Evolutionary conservation across 2,113 vertebrate species (phyloP).

Genomic region (Gymnarchus niloticus): DNA sequence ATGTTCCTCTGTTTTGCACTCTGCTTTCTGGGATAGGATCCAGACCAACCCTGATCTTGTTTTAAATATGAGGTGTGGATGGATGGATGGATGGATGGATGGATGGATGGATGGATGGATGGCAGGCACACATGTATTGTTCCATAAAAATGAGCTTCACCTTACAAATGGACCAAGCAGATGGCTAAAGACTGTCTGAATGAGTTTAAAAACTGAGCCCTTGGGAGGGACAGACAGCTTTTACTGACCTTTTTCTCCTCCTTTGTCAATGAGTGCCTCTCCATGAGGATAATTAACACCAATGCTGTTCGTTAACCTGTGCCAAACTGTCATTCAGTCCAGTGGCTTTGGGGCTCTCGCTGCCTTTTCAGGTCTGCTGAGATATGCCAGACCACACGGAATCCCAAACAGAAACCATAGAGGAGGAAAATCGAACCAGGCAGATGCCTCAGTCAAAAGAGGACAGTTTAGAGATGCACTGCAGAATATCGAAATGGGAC

Average conservation of each 20-base stretch:
- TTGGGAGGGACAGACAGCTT: background rate
- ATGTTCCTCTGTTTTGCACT: too few species aligned
- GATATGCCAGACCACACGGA: background rate
- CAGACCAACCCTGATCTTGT: background rate
- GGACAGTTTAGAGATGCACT: background rate
- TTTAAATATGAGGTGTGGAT: too few species aligned
- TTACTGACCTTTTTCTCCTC: background rate
- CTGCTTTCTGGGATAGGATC: background rate
- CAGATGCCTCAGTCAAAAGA: background rate
- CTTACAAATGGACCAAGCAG: too few species aligned
- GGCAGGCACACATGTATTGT: too few species aligned
- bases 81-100: conserved; percentile 6
- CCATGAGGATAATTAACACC: background rate
- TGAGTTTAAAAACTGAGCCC: background rate
- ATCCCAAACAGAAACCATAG: background rate
- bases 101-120: conserved; percentile 5
- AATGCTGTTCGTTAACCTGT: background rate
- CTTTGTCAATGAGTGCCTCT: background rate
- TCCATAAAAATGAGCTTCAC: too few species aligned
- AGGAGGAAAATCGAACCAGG: too few species aligned
- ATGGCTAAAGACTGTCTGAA: background rate
- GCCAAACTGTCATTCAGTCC: background rate
- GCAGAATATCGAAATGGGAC: too few species aligned
- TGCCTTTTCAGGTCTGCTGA: background rate
- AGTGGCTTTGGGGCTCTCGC: background rate